These are phyloP conservation scores for Cryptoleucopteryx plumbea DNA, from an alignment of 2,113 vertebrate genomes.

Conservation along the genomic window DNA sequence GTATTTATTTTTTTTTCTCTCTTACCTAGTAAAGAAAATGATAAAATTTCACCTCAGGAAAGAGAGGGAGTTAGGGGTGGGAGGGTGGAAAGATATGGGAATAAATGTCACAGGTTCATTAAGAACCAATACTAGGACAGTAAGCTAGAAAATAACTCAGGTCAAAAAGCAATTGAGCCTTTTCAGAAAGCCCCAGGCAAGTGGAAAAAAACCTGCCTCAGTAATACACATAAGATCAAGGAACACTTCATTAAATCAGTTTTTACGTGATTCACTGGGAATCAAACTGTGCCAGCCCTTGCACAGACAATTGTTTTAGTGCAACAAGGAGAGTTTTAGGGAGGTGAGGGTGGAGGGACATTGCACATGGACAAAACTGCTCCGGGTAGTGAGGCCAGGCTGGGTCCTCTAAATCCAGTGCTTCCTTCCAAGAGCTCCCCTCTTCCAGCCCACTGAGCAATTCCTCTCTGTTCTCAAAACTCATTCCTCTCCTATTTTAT, in stretches of 20 bases:
- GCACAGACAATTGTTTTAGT: neutral
- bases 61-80: neutral
- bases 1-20: neutral
- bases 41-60: conserved; percentile 21
- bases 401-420: neutral
- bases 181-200: conserved; percentile 34
- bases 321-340: neutral
- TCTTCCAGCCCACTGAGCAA: neutral
- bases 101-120: conserved; percentile 21
- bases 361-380: neutral
- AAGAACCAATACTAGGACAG: neutral
- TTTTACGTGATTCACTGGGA: neutral
- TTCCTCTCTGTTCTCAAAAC: neutral
- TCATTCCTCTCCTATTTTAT: conserved; percentile 24
- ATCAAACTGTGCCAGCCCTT: neutral
- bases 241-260: neutral
- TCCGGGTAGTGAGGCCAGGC: neutral
- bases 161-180: conserved; percentile 5
- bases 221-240: neutral
- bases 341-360: neutral
- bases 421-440: neutral
- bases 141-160: neutral
- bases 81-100: neutral
- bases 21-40: neutral
- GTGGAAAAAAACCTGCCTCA: neutral